phyloP scores from a whole-genome alignment of 2,888 invertebrate species.

The Limenitis camilla region DNA sequence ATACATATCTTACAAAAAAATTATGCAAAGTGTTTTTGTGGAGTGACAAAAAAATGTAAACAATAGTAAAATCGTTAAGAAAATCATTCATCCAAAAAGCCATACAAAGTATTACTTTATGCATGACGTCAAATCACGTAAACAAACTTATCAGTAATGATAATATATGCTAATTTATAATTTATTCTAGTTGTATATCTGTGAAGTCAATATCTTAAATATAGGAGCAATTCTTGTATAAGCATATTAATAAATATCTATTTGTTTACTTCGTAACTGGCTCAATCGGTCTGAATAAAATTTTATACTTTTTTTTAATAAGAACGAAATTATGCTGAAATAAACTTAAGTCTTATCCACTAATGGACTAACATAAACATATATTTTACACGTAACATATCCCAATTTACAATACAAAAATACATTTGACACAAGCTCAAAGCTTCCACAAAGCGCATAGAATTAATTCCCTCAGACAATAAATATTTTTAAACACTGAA shows the following conservation, averaged over 20 bases:
- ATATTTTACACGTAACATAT: neutral
- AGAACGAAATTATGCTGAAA: too few relatives aligned
- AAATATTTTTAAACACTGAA: neutral
- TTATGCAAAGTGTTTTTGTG: conserved; percentile 17
- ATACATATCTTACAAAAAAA: too few relatives aligned
- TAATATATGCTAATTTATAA: too few relatives aligned
- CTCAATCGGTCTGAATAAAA: too few relatives aligned
- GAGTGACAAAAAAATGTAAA: conserved; percentile 14
- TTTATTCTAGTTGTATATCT: too few relatives aligned
- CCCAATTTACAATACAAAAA: neutral
- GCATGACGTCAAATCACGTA: conserved; percentile 12
- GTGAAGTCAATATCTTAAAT: too few relatives aligned
- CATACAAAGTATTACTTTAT: conserved; percentile 13
- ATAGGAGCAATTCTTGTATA: too few relatives aligned
- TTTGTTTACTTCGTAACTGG: too few relatives aligned
- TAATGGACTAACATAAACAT: neutral
- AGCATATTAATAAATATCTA: too few relatives aligned
- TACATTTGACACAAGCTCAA: conserved; percentile 9
- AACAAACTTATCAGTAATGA: neutral
- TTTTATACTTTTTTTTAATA: too few relatives aligned
- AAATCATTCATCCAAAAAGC: conserved; percentile 11
- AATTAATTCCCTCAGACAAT: conserved; percentile 1
- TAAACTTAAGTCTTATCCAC: too few relatives aligned
- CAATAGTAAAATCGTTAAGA: conserved; percentile 7
- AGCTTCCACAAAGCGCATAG: conserved; percentile 6